These are phyloP conservation scores for Coremacera marginata DNA, from an alignment of 2,888 invertebrate genomes.

Conservation along the genomic window DNA sequence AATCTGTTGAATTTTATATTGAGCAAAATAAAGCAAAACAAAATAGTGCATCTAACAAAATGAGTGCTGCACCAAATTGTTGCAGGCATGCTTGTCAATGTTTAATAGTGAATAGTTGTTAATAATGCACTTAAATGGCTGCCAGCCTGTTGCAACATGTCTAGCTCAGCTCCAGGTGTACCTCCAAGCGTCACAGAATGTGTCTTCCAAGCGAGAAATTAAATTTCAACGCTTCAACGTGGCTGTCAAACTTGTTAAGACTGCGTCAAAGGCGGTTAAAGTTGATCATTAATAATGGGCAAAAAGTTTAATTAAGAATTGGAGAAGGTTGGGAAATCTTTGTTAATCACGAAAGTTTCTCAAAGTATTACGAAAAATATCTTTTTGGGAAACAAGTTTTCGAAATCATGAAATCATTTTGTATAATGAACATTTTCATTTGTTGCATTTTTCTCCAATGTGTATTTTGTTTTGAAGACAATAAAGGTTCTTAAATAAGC, in stretches of 20 bases:
- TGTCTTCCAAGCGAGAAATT: background rate
- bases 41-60: background rate
- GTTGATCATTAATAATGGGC: background rate
- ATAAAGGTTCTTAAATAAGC: no score
- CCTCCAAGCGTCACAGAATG: background rate
- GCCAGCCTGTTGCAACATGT: background rate
- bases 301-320: background rate
- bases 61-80: background rate
- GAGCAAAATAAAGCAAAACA: background rate
- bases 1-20: slow-evolving; percentile 13
- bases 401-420: no score
- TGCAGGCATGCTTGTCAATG: background rate
- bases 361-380: no score
- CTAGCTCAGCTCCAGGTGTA: slow-evolving; percentile 9
- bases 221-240: slow-evolving; percentile 15
- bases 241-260: background rate
- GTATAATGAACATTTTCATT: no score
- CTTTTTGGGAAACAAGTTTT: no score
- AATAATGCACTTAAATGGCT: background rate
- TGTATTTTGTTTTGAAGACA: no score
- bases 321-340: no score
- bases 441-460: no score
- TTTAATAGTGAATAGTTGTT: background rate
- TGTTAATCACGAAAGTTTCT: no score
- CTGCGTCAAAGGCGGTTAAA: background rate